Evolutionary conservation across 2,797 vertebrate species (phyloP).

Genomic region (Staurois parvus): DNA sequence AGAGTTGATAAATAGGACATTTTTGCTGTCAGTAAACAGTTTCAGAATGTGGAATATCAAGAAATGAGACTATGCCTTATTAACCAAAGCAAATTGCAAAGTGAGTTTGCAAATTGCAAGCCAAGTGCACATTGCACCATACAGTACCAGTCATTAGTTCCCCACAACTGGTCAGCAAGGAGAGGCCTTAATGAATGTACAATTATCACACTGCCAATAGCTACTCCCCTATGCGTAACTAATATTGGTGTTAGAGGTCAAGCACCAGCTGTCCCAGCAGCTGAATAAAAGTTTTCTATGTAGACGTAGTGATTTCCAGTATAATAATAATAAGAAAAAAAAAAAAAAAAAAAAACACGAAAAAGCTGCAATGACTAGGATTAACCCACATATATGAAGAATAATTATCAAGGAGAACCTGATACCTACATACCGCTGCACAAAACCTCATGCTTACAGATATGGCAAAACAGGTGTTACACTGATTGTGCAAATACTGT

Average conservation of each 20-base stretch:
- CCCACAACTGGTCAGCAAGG: not conserved
- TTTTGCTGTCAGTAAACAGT: not conserved
- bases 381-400: too few relatives aligned
- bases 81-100: not conserved
- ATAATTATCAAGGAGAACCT: too few relatives aligned
- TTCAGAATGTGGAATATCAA: not conserved
- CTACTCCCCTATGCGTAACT: not conserved
- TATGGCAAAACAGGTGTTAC: not conserved
- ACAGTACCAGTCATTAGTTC: not conserved
- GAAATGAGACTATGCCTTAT: not conserved
- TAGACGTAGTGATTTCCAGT: not conserved
- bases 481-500: not conserved
- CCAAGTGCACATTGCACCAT: not conserved
- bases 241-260: not conserved
- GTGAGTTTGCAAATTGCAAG: not conserved
- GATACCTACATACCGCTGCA: not conserved
- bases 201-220: constrained; percentile 35
- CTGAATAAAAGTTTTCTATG: not conserved
- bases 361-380: too few relatives aligned
- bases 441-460: not conserved
- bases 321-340: too few relatives aligned
- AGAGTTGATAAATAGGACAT: not conserved
- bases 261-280: not conserved
- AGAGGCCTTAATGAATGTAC: not conserved
- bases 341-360: not conserved